phyloP scores from a whole-genome alignment of 2,888 invertebrate genomes.

The Blastobasis adustella region DNA sequence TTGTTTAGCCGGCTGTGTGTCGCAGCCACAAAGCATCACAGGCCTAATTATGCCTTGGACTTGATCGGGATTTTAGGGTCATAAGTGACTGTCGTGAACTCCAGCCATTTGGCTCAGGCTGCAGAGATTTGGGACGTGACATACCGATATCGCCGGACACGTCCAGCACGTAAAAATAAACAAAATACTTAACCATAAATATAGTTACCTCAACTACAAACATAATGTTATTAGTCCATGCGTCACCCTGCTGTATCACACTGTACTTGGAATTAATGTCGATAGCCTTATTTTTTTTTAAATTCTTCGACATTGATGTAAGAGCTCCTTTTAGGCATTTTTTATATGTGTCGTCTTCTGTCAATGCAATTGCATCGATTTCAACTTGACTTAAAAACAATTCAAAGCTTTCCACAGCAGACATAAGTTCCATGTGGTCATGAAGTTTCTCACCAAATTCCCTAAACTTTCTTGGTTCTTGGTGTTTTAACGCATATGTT shows the following conservation, averaged over 20 bases:
- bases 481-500: slow-evolving; percentile 20
- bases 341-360: neutral
- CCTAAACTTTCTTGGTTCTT: slow-evolving; percentile 19
- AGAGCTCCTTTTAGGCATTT: neutral
- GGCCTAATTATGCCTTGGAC: too few relatives aligned
- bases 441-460: slow-evolving; percentile 12
- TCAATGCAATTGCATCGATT: neutral
- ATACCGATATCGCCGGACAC: too few relatives aligned
- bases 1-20: too few relatives aligned
- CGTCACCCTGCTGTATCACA: neutral
- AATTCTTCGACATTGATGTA: neutral
- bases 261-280: neutral
- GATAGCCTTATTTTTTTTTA: neutral
- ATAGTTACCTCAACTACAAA: slow-evolving; percentile 11
- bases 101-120: too few relatives aligned
- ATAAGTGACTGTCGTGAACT: too few relatives aligned
- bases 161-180: too few relatives aligned
- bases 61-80: too few relatives aligned
- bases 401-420: neutral
- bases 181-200: neutral
- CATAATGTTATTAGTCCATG: slow-evolving; percentile 4
- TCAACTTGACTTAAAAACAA: slow-evolving; percentile 3
- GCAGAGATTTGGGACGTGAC: too few relatives aligned
- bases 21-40: too few relatives aligned
- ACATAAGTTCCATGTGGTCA: slow-evolving; percentile 9